phyloP scores from a whole-genome alignment of 2,888 invertebrate genomes.

The Oasisia sp. region DNA sequence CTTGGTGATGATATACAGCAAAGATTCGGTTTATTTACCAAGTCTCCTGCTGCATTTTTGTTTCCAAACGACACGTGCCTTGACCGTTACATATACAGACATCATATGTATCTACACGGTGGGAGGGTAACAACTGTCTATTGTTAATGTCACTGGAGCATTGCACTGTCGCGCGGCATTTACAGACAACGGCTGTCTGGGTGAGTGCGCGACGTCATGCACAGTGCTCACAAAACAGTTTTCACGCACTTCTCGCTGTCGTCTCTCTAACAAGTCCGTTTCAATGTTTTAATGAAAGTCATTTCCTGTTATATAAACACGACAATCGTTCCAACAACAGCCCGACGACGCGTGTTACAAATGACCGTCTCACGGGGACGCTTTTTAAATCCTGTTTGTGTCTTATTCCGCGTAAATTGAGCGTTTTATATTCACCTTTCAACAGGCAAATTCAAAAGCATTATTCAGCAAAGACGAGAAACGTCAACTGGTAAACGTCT shows the following conservation, averaged over 20 bases:
- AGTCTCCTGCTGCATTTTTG: too few species aligned
- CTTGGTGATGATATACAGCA: too few species aligned
- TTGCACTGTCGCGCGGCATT: not conserved
- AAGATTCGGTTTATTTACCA: too few species aligned
- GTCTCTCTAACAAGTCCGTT: not conserved
- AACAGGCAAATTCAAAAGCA: slow-evolving; percentile 6
- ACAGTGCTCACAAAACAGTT: not conserved
- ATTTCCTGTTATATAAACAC: slow-evolving; percentile 6
- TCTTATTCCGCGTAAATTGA: slow-evolving; percentile 8
- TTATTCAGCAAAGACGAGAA: not conserved
- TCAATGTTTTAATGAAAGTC: not conserved
- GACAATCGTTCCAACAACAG: not conserved
- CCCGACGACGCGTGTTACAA: not conserved
- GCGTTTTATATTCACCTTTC: slow-evolving; percentile 6
- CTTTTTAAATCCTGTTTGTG: not conserved
- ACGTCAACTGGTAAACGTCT: not conserved
- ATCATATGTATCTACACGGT: not conserved
- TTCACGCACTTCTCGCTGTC: not conserved
- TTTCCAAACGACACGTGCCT: too few species aligned
- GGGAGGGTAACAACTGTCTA: not conserved
- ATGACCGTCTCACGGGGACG: not conserved
- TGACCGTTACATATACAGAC: not conserved
- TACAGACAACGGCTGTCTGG: not conserved
- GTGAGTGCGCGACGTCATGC: not conserved
- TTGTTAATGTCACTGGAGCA: not conserved